These are phyloP conservation scores for Planococcus citri DNA, from an alignment of 1,140 invertebrate species.

Conservation along the genomic window DNA sequence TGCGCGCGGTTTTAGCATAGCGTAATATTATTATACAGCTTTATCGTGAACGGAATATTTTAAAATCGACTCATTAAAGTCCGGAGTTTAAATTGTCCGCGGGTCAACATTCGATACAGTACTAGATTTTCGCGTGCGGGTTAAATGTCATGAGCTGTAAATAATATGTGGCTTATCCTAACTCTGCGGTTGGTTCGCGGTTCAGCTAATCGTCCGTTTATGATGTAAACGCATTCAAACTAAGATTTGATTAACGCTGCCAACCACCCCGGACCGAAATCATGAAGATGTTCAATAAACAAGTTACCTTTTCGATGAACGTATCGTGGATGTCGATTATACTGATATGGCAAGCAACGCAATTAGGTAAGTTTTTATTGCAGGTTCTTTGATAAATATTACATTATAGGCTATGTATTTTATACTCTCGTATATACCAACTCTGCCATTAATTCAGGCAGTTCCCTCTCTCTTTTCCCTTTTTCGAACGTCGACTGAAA, in stretches of 20 bases:
- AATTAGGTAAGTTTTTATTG: background rate
- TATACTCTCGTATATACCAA: no score
- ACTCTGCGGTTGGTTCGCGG: background rate
- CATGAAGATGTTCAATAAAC: background rate
- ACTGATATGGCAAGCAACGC: background rate
- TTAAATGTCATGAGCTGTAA: background rate
- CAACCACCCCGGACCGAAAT: background rate
- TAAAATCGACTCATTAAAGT: background rate
- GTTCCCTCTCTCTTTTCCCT: no score
- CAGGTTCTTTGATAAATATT: no score
- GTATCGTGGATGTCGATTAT: background rate
- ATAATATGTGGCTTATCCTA: background rate
- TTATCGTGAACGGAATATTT: background rate
- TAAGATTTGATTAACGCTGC: background rate
- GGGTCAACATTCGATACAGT: background rate
- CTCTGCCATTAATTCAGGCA: no score
- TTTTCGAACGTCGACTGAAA: no score
- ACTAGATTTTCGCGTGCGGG: background rate
- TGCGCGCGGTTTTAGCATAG: background rate
- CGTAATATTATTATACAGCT: background rate
- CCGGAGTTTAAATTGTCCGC: background rate
- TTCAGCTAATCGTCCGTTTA: background rate
- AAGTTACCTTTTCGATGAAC: background rate
- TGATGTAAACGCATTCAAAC: constrained; percentile 1
- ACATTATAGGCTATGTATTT: no score